These are phyloP conservation scores for Cariama cristata DNA, from an alignment of 2,113 vertebrate genomes.

Conservation along the genomic window DNA sequence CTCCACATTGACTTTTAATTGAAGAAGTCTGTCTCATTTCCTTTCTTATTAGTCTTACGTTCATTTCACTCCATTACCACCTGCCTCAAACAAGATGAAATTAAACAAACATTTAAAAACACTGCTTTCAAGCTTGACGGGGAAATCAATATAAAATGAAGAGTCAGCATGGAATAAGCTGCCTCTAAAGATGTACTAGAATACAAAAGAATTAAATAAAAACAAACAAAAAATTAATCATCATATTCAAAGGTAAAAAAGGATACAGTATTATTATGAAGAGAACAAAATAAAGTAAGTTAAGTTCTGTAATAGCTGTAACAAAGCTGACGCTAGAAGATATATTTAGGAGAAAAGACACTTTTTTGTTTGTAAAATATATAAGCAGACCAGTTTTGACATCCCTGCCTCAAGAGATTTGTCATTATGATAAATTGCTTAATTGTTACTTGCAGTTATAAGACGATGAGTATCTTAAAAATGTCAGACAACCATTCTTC, in stretches of 20 bases:
- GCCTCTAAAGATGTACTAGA: background rate
- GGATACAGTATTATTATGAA: background rate
- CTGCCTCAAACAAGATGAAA: background rate
- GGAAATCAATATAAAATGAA: background rate
- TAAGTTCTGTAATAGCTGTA: background rate
- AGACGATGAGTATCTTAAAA: background rate
- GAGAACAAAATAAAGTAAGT: background rate
- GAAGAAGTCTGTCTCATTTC: background rate
- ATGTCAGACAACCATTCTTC: slow-evolving; percentile 38
- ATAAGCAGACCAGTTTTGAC: slow-evolving; percentile 29
- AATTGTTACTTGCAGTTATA: background rate
- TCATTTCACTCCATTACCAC: background rate
- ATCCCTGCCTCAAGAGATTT: slow-evolving; percentile 5
- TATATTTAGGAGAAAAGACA: background rate
- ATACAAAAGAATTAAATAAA: background rate
- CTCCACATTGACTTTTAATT: background rate
- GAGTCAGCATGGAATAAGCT: background rate
- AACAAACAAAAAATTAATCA: background rate
- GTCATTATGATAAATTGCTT: slow-evolving; percentile 40
- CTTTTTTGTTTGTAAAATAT: background rate
- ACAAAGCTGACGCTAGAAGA: background rate
- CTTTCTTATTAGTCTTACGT: background rate
- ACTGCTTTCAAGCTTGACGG: background rate
- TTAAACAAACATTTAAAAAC: background rate
- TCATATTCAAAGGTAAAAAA: background rate